These are phyloP conservation scores for Ylistrum balloti DNA, from an alignment of 1,140 invertebrate species.

Conservation along the genomic window DNA sequence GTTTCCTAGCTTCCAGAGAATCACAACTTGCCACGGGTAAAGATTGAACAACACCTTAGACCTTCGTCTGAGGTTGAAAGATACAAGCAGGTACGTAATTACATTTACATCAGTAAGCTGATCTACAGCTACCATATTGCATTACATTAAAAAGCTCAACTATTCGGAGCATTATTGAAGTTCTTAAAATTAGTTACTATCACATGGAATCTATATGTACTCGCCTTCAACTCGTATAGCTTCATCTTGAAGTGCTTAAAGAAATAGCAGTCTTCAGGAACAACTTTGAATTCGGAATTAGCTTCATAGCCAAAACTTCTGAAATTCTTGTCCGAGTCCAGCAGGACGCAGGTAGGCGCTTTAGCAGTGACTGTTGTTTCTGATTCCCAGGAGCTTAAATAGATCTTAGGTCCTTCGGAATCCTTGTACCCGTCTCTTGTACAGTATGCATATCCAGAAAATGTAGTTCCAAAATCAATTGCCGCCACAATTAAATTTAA, in stretches of 20 bases:
- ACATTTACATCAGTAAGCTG: too few relatives aligned
- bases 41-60: too few relatives aligned
- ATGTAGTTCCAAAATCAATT: slow-evolving; percentile 57
- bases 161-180: too few relatives aligned
- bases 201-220: too few relatives aligned
- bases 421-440: slow-evolving; percentile 47
- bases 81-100: too few relatives aligned
- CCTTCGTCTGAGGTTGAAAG: too few relatives aligned
- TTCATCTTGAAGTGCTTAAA: slow-evolving; percentile 45
- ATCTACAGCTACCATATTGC: too few relatives aligned
- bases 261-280: neutral
- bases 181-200: too few relatives aligned
- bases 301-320: slow-evolving; percentile 47
- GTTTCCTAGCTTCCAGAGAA: too few relatives aligned
- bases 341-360: slow-evolving; percentile 46
- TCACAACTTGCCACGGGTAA: too few relatives aligned
- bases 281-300: neutral
- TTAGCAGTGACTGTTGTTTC: neutral
- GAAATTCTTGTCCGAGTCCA: slow-evolving; percentile 18
- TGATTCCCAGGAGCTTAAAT: neutral
- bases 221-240: slow-evolving; percentile 41
- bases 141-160: too few relatives aligned
- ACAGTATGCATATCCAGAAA: slow-evolving; percentile 59
- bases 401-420: slow-evolving; percentile 11
- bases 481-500: slow-evolving; percentile 49